Evolutionary conservation across 1,140 invertebrate genomes (phyloP), one percentile per base, ranked within the genome.

Genomic region (Pantala flavescens): DNA sequence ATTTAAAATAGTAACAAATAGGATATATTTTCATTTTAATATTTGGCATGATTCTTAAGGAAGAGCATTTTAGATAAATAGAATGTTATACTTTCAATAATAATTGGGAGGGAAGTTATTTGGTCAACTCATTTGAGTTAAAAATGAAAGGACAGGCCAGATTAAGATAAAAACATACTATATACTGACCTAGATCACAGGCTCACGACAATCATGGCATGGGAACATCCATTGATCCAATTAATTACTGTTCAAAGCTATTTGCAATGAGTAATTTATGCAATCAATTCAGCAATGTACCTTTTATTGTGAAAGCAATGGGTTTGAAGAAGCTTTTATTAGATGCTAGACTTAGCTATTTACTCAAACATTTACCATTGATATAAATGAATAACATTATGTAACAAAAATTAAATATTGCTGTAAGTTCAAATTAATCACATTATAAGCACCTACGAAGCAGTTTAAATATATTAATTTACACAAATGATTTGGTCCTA

Each of bases 401-500:
- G n/a, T 63, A 63, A 63, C 49, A 63, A 63, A 63, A 63, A 21
- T 19, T 63, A 16, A 63, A 63, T 5, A 63, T 19, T 14, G 14
- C 16, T 21, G 16, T 63, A 19, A 7, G 49, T 63, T 19, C 5
- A 63, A 63, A 63, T 7, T 7, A 16, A 63, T 63, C 49, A 63
- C 49, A 63, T 63, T 63, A 7, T 1, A 16, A 63, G 49, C 49
- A 63, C 49, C 49, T 63, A 63, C 12, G 2, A 63, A 63, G 49
- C 49, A 3, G 3, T 63, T 63, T 63, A 16, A 63, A 63, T 21
- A 21, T 63, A 63, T 21, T 36, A 36, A 63, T 63, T 19, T 63
- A 63, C 12, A 63, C 49, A 63, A 63, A 63, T 63, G 12, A 63
- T 63, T 63, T 63, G 49, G 49, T 63, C 49, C 49, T 63, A 63